These are phyloP conservation scores for Dendrolimus houi DNA, from an alignment of 2,888 invertebrate genomes.

Conservation along the genomic window DNA sequence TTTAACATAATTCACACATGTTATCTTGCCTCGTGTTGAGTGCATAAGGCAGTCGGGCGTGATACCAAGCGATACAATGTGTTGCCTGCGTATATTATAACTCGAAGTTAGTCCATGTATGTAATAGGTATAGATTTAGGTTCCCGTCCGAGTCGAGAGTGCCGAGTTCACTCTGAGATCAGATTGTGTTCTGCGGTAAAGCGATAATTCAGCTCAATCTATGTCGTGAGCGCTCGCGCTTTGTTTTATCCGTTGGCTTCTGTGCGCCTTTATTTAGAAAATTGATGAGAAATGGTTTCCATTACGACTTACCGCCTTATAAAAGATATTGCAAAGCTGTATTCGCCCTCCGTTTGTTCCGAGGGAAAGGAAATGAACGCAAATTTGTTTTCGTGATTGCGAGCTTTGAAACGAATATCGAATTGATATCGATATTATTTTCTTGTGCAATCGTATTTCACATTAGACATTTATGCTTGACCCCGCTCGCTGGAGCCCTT, in stretches of 20 bases:
- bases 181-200: conserved; percentile 76
- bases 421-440: conserved; percentile 68
- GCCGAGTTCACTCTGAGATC: conserved; percentile 19
- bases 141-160: conserved; percentile 6
- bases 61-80: conserved; percentile 7
- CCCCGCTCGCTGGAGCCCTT: conserved; percentile 49
- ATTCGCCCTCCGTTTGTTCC: conserved; percentile 45
- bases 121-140: conserved; percentile 1
- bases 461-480: conserved; percentile 60
- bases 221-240: conserved; percentile 73
- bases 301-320: conserved; percentile 70
- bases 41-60: conserved; percentile 43
- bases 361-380: conserved; percentile 68
- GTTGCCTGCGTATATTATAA: too few relatives aligned
- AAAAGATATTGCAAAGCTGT: conserved; percentile 58
- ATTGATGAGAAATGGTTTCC: conserved; percentile 76
- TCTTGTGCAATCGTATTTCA: conserved; percentile 61
- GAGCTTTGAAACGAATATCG: conserved; percentile 60
- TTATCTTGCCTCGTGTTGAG: conserved; percentile 52
- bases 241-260: conserved; percentile 73
- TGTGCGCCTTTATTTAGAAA: conserved; percentile 76
- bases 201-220: conserved; percentile 76
- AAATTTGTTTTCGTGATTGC: conserved; percentile 76
- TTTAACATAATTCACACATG: conserved; percentile 67
- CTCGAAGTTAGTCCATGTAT: neutral